phyloP scores from a whole-genome alignment of 2,888 invertebrate species.

The Ligdia adustata region DNA sequence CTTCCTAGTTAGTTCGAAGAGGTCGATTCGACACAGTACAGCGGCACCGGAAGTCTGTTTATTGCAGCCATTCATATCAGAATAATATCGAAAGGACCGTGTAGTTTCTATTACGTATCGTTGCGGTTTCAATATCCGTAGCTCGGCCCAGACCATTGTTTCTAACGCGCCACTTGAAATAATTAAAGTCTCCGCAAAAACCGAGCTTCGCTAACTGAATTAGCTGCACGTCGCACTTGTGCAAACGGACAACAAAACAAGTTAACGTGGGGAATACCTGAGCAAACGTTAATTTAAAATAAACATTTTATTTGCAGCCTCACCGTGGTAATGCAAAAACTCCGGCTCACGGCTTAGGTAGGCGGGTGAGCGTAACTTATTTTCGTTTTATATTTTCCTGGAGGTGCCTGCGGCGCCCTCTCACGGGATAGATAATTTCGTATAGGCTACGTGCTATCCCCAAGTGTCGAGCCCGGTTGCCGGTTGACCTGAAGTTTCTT shows the following conservation, averaged over 20 bases:
- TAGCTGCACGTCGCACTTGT: constrained; percentile 27
- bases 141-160: constrained; percentile 20
- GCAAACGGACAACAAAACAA: constrained; percentile 38
- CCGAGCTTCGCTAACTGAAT: constrained; percentile 30
- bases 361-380: constrained; percentile 64
- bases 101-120: constrained; percentile 24
- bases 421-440: constrained; percentile 73
- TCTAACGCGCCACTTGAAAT: constrained; percentile 26
- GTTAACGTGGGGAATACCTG: constrained; percentile 44
- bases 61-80: constrained; percentile 21
- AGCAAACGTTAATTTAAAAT: constrained; percentile 56
- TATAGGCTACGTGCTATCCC: constrained; percentile 69
- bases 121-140: constrained; percentile 28
- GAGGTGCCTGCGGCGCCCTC: constrained; percentile 60
- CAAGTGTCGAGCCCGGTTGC: constrained; percentile 57
- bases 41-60: constrained; percentile 14
- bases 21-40: constrained; percentile 21
- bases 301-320: constrained; percentile 62
- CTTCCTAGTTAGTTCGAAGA: constrained; percentile 7
- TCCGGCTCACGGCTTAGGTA: constrained; percentile 56
- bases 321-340: constrained; percentile 61
- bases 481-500: constrained; percentile 59
- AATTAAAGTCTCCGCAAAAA: constrained; percentile 25
- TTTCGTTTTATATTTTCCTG: constrained; percentile 74
- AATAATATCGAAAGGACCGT: constrained; percentile 25